Evolutionary conservation across 2,113 vertebrate species (phyloP).

Genomic region (Macheiramphus alcinus): DNA sequence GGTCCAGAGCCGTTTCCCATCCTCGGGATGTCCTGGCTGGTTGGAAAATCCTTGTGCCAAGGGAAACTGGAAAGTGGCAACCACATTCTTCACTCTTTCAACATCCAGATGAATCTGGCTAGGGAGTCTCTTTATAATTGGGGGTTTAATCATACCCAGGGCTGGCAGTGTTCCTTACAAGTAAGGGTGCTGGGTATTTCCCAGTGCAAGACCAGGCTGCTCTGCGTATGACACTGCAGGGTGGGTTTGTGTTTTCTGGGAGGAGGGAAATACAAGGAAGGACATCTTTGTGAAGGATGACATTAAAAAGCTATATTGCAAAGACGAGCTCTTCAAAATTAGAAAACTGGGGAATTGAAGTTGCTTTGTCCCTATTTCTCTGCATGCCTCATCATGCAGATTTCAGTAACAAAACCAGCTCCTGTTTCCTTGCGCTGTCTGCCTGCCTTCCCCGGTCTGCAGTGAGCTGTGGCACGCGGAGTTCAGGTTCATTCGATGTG

Average conservation of each 20-base stretch:
- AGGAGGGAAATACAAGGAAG: neutral
- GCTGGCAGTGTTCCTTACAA: neutral
- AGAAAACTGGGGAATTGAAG: neutral
- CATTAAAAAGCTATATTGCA: neutral
- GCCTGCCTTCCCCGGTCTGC: neutral
- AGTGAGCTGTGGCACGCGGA: neutral
- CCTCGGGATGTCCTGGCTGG: neutral
- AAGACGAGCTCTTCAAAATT: neutral
- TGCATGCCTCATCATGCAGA: neutral
- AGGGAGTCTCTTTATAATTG: neutral
- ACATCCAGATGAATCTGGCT: neutral
- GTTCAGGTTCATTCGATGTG: neutral
- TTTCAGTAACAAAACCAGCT: neutral
- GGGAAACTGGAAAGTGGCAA: conserved; percentile 10
- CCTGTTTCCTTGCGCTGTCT: neutral
- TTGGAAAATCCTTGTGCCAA: neutral
- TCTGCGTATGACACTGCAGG: rapidly evolving
- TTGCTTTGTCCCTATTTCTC: neutral
- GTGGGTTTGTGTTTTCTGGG: neutral
- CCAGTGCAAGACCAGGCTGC: neutral
- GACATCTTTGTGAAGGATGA: neutral
- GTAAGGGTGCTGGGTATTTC: neutral
- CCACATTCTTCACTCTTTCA: neutral
- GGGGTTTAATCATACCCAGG: neutral
- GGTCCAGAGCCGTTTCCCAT: neutral